Evolutionary conservation across 2,113 vertebrate species (phyloP).

Genomic region (Hippocampus abdominalis): DNA sequence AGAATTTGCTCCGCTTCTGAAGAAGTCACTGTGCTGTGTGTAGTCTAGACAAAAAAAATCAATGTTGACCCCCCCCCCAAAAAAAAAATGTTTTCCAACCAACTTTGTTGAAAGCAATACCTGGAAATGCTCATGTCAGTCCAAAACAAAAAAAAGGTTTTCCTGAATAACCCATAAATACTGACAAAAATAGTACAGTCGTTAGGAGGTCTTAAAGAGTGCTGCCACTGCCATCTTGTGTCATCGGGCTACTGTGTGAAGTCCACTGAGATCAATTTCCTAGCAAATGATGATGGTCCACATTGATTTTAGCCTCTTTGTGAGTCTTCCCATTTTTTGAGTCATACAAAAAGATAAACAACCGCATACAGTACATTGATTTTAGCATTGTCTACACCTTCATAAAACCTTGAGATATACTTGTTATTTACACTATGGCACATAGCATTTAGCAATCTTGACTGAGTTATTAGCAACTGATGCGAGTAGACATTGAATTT

Average conservation of each 20-base stretch:
- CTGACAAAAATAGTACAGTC: background rate
- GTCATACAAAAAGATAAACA: background rate
- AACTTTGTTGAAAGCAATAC: no score
- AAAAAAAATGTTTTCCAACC: no score
- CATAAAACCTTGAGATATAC: background rate
- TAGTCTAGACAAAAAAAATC: no score
- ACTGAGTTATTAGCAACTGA: background rate
- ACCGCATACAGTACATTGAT: background rate
- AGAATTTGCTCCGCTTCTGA: background rate
- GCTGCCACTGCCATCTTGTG: background rate
- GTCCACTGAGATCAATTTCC: background rate
- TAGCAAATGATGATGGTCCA: background rate
- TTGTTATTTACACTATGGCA: background rate
- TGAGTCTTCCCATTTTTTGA: background rate
- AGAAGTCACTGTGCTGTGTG: background rate
- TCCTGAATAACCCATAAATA: background rate
- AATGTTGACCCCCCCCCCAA: background rate
- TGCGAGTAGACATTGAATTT: background rate
- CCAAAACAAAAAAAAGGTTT: no score
- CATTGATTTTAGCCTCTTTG: background rate
- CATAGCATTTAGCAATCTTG: background rate
- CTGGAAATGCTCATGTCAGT: no score
- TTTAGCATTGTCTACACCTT: background rate
- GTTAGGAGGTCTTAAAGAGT: background rate
- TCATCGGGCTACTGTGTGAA: background rate